Evolutionary conservation across 1,140 invertebrate species (phyloP).

Genomic region (Drosophila bocki): DNA sequence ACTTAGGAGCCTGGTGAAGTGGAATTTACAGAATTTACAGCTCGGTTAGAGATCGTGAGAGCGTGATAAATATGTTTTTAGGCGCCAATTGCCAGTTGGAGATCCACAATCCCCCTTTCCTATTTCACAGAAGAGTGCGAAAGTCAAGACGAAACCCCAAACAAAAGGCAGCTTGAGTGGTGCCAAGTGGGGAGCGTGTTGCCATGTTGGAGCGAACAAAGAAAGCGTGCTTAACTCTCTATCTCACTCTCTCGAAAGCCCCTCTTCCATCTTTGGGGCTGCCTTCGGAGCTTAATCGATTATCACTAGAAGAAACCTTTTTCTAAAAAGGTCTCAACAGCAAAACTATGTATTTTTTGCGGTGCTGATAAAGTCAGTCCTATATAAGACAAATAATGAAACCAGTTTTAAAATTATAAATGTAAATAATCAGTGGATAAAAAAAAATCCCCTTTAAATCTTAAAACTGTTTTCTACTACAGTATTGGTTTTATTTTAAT

Average conservation of each 20-base stretch:
- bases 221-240: slow-evolving; percentile 23
- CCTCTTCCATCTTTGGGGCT: slow-evolving; percentile 1
- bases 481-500: too few relatives aligned
- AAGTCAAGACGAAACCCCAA: slow-evolving; percentile 38
- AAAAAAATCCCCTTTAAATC: background rate
- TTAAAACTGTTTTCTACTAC: background rate
- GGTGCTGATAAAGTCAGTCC: background rate
- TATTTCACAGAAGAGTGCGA: slow-evolving; percentile 53
- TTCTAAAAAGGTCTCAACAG: background rate
- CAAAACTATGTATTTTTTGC: background rate
- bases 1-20: slow-evolving; percentile 11
- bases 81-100: slow-evolving; percentile 5
- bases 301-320: slow-evolving; percentile 7
- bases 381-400: background rate
- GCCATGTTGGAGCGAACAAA: slow-evolving; percentile 44
- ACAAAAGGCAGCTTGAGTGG: slow-evolving; percentile 40
- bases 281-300: slow-evolving; percentile 15
- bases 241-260: slow-evolving; percentile 18
- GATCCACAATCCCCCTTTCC: background rate
- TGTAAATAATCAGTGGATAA: background rate
- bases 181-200: slow-evolving; percentile 43
- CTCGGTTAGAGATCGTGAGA: slow-evolving; percentile 30
- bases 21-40: slow-evolving; percentile 25
- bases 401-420: background rate
- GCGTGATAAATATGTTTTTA: slow-evolving; percentile 6